Evolutionary conservation across 2,113 vertebrate species (phyloP), one percentile per base, ranked within the genome.

Genomic region (Thamnaconus septentrionalis): DNA sequence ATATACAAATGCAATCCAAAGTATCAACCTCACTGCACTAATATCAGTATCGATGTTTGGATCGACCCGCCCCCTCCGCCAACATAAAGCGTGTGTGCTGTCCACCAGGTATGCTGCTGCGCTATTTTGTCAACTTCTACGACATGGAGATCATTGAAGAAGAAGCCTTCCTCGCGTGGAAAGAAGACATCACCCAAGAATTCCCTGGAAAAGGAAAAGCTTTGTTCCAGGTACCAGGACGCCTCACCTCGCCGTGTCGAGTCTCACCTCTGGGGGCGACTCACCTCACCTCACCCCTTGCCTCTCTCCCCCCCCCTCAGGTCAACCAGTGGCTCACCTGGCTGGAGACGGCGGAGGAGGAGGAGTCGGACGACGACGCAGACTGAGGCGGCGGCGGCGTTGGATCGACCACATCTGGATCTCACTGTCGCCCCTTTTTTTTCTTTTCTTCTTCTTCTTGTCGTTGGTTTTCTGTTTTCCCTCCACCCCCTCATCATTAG

Each of bases 121-220:
- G 96, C 88, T 98, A 96, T 89, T 99, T 96, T 93, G 96, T 98
- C 87, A 92, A 98, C 91, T 96, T 98, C 73, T 99, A 99, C 79
- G 97, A 99, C 74, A 96, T 99, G 96, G 97, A 99, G 90, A 98
- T 99, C 84, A 95, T 99, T 83, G 97, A 99, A 93, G 97, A 99
- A 91, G 97, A 99, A 93, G 95, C 96, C 88, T 99, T 99, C 82
- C 93, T 99, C 66, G 95, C 96, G 61, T 99, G 97, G 97, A 99
- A 99, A 94, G 97, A 99, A 94, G 97, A 99, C 75, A 96, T 99
- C 79, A 95, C 94, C 74, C 96, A 98, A 92, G 97, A 99, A 86
- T 99, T 98, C 92, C 97, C 97, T 87, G 97, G 97, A 82, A 99
- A 99, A 90, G 97, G 97, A 91, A 99, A 98, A 93, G 96, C 97